Percentiles rank a stretch among this genome's conserved stretches.
These are phyloP conservation scores for Drosophila niveifrons DNA, from an alignment of 2,888 invertebrate genomes.

Conservation along the genomic window DNA sequence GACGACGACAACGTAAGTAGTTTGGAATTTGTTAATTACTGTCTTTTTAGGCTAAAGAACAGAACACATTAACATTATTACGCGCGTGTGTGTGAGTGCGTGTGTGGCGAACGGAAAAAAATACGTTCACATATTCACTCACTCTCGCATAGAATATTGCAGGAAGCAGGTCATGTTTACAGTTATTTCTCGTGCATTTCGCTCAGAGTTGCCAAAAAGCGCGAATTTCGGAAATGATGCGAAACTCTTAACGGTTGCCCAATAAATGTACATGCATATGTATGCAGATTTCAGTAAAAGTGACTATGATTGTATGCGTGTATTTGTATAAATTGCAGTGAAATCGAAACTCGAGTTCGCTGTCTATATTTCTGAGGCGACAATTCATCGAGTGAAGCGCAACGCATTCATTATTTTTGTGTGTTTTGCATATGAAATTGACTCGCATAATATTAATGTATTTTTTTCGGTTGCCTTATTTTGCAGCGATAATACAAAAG, in stretches of 20 bases:
- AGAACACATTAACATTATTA: conserved; percentile 15
- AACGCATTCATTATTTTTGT: conserved; percentile 15
- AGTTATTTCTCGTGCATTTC: conserved; percentile 49
- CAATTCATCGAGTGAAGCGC: conserved; percentile 1
- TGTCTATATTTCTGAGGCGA: conserved; percentile 1
- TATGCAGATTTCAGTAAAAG: background rate
- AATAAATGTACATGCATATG: background rate
- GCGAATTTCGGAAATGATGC: background rate
- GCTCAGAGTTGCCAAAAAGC: conserved; percentile 46
- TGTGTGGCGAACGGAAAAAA: conserved; percentile 40
- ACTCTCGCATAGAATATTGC: conserved; percentile 5
- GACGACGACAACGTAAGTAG: conserved; percentile 78
- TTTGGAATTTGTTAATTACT: conserved; percentile 68
- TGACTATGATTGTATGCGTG: conserved; percentile 1
- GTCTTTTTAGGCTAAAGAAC: conserved; percentile 30
- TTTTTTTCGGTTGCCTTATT: background rate
- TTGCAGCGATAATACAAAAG: conserved; percentile 49
- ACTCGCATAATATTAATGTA: conserved; percentile 4
- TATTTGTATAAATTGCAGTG: conserved; percentile 17
- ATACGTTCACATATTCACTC: conserved; percentile 32
- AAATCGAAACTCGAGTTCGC: conserved; percentile 39
- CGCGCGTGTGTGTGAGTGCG: conserved; percentile 9
- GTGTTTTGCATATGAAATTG: conserved; percentile 49
- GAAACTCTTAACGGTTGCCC: conserved; percentile 51
- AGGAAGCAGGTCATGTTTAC: conserved; percentile 48